Base-by-base conservation (phyloP, 2,797 vertebrate species). In the Eospalax fontanierii region DNA sequence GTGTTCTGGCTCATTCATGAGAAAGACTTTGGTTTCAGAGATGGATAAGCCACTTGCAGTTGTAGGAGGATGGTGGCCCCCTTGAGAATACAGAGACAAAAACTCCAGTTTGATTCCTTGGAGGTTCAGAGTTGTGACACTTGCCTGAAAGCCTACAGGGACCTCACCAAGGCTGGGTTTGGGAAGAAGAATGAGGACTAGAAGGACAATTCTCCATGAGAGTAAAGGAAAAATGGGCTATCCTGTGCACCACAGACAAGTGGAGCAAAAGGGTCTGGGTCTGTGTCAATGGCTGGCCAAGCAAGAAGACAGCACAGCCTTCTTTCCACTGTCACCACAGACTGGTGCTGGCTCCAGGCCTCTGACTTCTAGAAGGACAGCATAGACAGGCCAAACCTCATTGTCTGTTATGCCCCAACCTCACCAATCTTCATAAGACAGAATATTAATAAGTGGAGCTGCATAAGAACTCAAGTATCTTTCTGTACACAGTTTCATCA, bases 391-490 rank as follows among this genome's bases (percentile, higher is more conserved):
- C 6, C 85, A 89, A n/a, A 83, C 21, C 6, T 73, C 70, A 76
- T 38, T 65, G 74, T 30, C 30, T 76, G 8, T 63, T 92, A 59
- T 74, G 65, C 5, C 33, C 57, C 4, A 15, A 35, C 87, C 74
- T 81, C 10, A 65, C 26, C 9, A 26, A 11, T 68, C 57, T 94
- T 46, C 68, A 28, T 16, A 68, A 59, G 91, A 85, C 54, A 63
- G 92, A 94, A 90, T 74, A 80, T 22, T 26, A 94, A 68, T 68
- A 87, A 92, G 63, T 70, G 73, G 0, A 4, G 26, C 43, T 35
- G 38, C 26, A 35, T 66, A 74, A 74, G 94, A 92, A 91, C 91
- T 68, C 81, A 90, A 90, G 61, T 92, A 19, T 73, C 76, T 88
- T 46, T 91, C 63, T 85, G 61, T 66, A 78, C 91, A 57, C 9